Conservation (phyloP, 2,113 vertebrate genomes). For the Cacatua alba region DNA sequence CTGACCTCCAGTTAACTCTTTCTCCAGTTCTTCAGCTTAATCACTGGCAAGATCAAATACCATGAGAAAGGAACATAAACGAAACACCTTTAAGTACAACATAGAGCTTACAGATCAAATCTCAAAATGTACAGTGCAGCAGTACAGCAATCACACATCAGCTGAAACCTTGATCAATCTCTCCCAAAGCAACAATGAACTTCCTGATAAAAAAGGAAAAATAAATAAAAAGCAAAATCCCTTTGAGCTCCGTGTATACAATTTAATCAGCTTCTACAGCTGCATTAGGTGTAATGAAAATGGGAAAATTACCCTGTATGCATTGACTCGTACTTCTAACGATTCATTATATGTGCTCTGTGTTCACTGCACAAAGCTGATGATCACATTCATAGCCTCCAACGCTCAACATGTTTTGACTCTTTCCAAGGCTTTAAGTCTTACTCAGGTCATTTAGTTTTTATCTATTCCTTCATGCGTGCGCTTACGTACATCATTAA, state of each 20-base stretch:
- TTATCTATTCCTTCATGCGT: background rate
- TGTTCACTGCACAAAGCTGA: background rate
- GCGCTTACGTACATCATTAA: background rate
- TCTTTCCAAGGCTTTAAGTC: background rate
- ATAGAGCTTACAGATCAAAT: background rate
- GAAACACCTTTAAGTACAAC: background rate
- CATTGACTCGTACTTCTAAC: background rate
- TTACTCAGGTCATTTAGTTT: background rate
- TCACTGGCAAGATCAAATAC: background rate
- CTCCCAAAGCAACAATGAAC: background rate
- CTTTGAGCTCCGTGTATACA: background rate
- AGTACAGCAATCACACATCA: accelerated
- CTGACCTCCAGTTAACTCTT: background rate
- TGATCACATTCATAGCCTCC: background rate
- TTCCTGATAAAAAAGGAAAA: background rate
- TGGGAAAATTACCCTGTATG: background rate
- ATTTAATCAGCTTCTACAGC: background rate
- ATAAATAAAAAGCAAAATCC: background rate
- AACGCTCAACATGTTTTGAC: background rate
- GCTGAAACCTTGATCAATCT: background rate
- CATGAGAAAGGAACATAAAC: background rate
- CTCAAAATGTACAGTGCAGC: accelerated
- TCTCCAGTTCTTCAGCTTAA: background rate
- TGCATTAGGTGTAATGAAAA: background rate
- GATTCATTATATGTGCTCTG: background rate